Conservation (phyloP, 2,797 vertebrate species). For the Basileuterus tristriatus region DNA sequence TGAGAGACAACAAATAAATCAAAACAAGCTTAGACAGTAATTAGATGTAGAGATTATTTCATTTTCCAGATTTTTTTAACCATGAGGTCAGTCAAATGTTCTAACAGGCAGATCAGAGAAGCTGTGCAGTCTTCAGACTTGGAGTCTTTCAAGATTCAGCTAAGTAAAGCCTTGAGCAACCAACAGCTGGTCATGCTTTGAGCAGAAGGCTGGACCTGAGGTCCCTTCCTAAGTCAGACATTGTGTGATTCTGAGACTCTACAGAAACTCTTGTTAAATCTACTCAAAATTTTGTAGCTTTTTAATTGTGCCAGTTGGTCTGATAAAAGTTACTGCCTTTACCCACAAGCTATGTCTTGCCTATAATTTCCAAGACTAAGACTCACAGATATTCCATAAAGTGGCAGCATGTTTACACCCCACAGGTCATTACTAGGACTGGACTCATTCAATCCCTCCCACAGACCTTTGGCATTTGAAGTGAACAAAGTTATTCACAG, state of each 20-base stretch:
- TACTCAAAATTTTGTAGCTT: background rate
- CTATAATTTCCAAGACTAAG: background rate
- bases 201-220: background rate
- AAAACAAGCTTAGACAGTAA: background rate
- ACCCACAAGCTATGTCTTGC: background rate
- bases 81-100: background rate
- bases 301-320: background rate
- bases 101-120: background rate
- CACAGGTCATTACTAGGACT: background rate
- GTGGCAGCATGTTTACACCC: background rate
- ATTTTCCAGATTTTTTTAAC: background rate
- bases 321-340: background rate
- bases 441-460: background rate
- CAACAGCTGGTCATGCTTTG: background rate
- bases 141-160: background rate
- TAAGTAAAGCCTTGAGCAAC: background rate
- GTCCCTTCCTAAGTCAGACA: background rate
- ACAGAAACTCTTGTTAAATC: background rate
- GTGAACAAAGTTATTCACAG: background rate
- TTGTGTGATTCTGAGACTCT: background rate
- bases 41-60: background rate
- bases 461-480: background rate
- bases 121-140: background rate
- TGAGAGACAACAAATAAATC: background rate
- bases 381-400: background rate